Conservation (phyloP, 2,888 invertebrate genomes). For the Drosophila pseudotalamancana region DNA sequence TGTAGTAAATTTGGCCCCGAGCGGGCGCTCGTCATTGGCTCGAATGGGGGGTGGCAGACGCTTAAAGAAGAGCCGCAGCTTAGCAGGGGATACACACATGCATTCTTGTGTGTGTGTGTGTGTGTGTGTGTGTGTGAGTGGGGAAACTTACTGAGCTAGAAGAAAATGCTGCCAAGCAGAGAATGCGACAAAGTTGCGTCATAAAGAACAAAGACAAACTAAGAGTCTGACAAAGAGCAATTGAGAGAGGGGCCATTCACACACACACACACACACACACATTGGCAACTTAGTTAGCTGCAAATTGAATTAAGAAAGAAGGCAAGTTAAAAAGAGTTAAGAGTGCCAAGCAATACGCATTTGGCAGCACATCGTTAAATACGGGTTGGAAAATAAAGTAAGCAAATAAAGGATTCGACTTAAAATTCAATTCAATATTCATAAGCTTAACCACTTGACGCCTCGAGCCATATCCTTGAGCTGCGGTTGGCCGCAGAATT, state of each 20-base stretch:
- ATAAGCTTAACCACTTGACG: conserved; percentile 18
- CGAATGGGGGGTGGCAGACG: conserved; percentile 2
- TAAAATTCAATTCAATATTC: conserved; percentile 7
- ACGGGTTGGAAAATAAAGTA: not conserved
- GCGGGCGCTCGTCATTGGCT: conserved; percentile 58
- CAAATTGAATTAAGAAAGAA: conserved; percentile 56
- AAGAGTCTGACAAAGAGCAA: not conserved
- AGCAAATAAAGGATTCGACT: not conserved
- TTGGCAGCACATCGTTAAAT: not conserved
- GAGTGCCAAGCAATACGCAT: too few relatives aligned
- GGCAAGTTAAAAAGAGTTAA: not conserved
- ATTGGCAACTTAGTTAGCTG: conserved; percentile 42
- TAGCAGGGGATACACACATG: conserved; percentile 1
- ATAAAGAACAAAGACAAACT: conserved; percentile 43
- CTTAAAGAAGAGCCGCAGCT: conserved; percentile 6
- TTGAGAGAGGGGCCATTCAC: not conserved
- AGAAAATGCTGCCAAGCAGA: conserved; percentile 47
- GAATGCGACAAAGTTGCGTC: conserved; percentile 54
- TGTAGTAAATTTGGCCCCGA: conserved; percentile 60
- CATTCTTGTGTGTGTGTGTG: not conserved
- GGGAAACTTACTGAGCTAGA: conserved; percentile 64
- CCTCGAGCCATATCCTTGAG: conserved; percentile 15
- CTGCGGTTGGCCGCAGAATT: conserved; percentile 11
- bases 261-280: conserved; percentile 1
- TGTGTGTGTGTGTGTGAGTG: not conserved